These are phyloP conservation scores for Bostrychus sinensis DNA, from an alignment of 2,113 vertebrate genomes.

Conservation along the genomic window DNA sequence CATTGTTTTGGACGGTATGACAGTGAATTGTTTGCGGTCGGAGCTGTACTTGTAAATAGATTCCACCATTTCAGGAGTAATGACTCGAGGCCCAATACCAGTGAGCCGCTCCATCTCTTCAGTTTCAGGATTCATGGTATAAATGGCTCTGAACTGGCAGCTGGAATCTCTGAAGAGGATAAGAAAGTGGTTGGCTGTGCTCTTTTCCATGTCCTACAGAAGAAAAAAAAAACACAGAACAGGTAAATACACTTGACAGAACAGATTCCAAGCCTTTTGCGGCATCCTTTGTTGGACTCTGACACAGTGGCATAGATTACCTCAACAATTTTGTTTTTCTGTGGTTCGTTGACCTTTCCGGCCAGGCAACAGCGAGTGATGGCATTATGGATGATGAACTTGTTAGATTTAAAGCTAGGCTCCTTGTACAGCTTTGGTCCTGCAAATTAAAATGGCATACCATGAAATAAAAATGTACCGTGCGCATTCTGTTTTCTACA, in stretches of 20 bases:
- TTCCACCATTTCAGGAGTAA: conserved; percentile 84
- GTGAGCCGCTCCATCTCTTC: conserved; percentile 87
- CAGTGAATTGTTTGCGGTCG: conserved; percentile 92
- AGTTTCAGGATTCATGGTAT: conserved; percentile 86
- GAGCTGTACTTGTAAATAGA: conserved; percentile 95
- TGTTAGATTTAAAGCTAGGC: conserved; percentile 94
- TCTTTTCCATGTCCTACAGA: conserved; percentile 88
- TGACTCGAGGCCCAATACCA: conserved; percentile 84
- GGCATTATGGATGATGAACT: conserved; percentile 93
- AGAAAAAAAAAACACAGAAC: neutral
- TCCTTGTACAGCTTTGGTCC: conserved; percentile 94
- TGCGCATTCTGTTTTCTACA: neutral
- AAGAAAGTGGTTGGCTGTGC: conserved; percentile 90
- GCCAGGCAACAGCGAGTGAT: conserved; percentile 92
- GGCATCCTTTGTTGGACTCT: conserved; percentile 28
- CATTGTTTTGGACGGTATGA: conserved; percentile 93
- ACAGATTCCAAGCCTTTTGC: conserved; percentile 1
- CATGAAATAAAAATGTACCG: neutral
- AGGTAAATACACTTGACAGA: neutral
- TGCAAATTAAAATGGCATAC: conserved; percentile 49
- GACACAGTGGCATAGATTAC: conserved; percentile 68
- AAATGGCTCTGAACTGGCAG: conserved; percentile 92
- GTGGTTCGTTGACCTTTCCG: conserved; percentile 91
- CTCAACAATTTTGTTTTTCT: conserved; percentile 94
- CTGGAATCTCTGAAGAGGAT: conserved; percentile 91